Evolutionary conservation across 1,140 invertebrate genomes (phyloP).

Genomic region (Anoplolepis gracilipes): DNA sequence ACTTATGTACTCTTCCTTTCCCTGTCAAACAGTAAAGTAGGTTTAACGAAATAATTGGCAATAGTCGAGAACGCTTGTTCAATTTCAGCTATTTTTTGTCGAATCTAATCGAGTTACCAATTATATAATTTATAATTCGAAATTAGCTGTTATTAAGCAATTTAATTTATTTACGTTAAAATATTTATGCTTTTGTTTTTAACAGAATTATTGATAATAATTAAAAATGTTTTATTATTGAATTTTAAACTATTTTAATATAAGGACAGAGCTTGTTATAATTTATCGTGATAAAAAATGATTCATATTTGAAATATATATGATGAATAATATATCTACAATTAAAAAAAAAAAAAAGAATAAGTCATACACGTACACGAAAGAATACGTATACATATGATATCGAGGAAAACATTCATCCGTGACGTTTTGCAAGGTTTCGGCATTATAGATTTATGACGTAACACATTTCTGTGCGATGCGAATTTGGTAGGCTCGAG

Average conservation of each 20-base stretch:
- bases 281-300: no score
- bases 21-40: neutral
- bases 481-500: constrained; percentile 29
- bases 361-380: neutral
- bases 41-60: neutral
- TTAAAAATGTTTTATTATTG: neutral
- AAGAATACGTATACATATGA: neutral
- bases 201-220: neutral
- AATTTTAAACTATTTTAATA: no score
- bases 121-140: neutral
- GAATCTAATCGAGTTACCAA: neutral
- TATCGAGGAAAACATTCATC: constrained; percentile 9
- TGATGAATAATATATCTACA: constrained; percentile 3
- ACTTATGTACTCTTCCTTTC: neutral
- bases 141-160: neutral
- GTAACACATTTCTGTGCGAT: constrained; percentile 16
- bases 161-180: neutral
- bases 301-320: no score
- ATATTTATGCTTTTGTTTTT: neutral
- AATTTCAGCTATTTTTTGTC: neutral
- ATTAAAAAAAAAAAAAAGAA: neutral
- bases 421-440: neutral
- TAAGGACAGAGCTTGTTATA: no score
- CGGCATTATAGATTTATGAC: constrained; percentile 17
- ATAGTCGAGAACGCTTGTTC: neutral